phyloP scores from a whole-genome alignment of 2,888 invertebrate genomes.

The Apantesis nais region DNA sequence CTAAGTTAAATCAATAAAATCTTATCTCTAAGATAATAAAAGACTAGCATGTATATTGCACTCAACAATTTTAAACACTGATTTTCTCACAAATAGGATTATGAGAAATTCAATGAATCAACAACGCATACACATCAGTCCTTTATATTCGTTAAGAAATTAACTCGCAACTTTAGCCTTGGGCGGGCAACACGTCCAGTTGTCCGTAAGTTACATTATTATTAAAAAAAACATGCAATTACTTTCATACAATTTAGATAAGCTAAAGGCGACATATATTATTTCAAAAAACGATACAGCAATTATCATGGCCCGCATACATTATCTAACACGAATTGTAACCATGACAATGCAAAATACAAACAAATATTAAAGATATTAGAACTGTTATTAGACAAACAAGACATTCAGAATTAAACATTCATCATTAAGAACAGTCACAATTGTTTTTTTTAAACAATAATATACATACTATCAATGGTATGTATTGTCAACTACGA shows the following conservation, averaged over 20 bases:
- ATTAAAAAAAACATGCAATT: slow-evolving; percentile 36
- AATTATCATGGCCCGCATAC: background rate
- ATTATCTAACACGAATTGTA: background rate
- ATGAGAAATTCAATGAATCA: background rate
- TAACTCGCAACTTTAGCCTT: slow-evolving; percentile 26
- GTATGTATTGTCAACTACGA: slow-evolving; percentile 7
- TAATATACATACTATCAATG: slow-evolving; percentile 2
- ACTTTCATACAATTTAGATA: slow-evolving; percentile 22
- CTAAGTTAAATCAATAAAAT: background rate
- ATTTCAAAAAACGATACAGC: background rate
- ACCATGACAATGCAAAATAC: slow-evolving; percentile 9
- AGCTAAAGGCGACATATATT: slow-evolving; percentile 8
- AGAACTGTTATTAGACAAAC: slow-evolving; percentile 9
- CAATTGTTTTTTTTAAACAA: slow-evolving; percentile 4
- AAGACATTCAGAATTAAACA: slow-evolving; percentile 13
- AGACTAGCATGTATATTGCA: background rate
- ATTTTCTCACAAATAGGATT: background rate
- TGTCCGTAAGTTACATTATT: slow-evolving; percentile 29
- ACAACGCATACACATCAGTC: slow-evolving; percentile 6
- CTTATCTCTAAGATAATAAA: background rate
- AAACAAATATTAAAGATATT: slow-evolving; percentile 8
- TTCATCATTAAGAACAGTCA: slow-evolving; percentile 9
- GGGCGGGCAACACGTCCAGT: slow-evolving; percentile 44
- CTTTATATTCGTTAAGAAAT: background rate
- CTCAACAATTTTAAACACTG: background rate